Base-by-base conservation (phyloP, 1,140 invertebrate species). In the Pteromalus puparum region DNA sequence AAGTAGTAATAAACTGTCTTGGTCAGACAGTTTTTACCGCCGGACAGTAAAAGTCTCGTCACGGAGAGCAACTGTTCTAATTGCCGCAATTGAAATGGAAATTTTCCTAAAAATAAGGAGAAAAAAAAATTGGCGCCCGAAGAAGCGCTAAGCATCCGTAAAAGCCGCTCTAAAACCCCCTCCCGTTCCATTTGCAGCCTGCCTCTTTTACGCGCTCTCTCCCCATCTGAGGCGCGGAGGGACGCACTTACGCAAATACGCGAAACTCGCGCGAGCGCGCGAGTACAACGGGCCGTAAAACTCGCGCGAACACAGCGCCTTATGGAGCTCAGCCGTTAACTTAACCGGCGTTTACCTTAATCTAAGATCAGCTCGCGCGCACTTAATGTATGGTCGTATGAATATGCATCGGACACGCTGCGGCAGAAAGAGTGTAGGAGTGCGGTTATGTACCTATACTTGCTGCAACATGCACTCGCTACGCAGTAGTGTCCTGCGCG, bases 271-370 rank as follows among this genome's bases (percentile, higher is more conserved):
- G 34, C 75, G 88, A 88, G 89, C 24, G 21, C 75, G 28, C 75
- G 88, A 88, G 89, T 88, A 61, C 53, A 61, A 61, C 53, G 53
- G 53, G 53, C 53, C 53, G 53, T 61, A 89, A 48, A 81, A 46
- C 28, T 70, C 30, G 76, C 30, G 87, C 86, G 84, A 68, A 18
- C 61, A 87, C 85, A 85, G 76, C 88, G 85, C 89, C 89, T 90
- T 88, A 86, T 88, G 88, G 88, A 92, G 91, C 91, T 92, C 91
- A 93, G 92, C 92, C 92, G 92, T 93, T 93, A 93, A 93, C 91
- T 93, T 93, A 93, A 93, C 92, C 92, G 92, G 92, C 92, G 92
- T 93, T 93, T 93, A 93, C 92, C 92, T 93, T 93, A 93, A 93
- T 93, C 92, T 93, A 93, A 93, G 92, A 93, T 93, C 92, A 90